These are phyloP conservation scores for Drosophila paulistorum DNA, from an alignment of 1,140 invertebrate genomes.

Conservation along the genomic window DNA sequence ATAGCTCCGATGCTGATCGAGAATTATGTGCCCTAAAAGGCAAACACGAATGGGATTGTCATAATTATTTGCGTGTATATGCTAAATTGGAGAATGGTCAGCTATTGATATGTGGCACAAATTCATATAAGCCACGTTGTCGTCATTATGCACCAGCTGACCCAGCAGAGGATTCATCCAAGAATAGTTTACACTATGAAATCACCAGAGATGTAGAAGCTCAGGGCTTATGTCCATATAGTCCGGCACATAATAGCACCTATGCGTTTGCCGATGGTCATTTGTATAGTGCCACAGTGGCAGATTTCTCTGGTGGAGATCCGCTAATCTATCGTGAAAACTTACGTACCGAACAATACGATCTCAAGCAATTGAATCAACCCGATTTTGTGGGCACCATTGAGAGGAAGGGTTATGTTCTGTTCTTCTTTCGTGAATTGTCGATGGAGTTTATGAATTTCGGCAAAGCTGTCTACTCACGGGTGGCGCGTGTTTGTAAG, in stretches of 20 bases:
- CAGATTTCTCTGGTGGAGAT: slow-evolving; percentile 96
- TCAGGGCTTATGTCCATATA: slow-evolving; percentile 94
- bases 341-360: slow-evolving; percentile 93
- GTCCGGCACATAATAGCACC: slow-evolving; percentile 96
- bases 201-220: slow-evolving; percentile 89
- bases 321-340: slow-evolving; percentile 94
- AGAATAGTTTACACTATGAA: slow-evolving; percentile 71
- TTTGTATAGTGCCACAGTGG: slow-evolving; percentile 96
- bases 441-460: slow-evolving; percentile 98
- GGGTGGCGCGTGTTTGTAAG: slow-evolving; percentile 97
- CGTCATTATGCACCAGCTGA: slow-evolving; percentile 83
- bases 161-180: slow-evolving; percentile 23
- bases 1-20: slow-evolving; percentile 90
- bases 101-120: slow-evolving; percentile 96
- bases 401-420: slow-evolving; percentile 95
- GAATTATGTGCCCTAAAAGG: slow-evolving; percentile 95
- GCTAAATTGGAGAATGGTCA: slow-evolving; percentile 87
- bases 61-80: slow-evolving; percentile 97
- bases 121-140: slow-evolving; percentile 97
- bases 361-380: slow-evolving; percentile 86
- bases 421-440: slow-evolving; percentile 98
- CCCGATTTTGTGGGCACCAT: slow-evolving; percentile 96
- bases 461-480: slow-evolving; percentile 95
- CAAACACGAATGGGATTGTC: slow-evolving; percentile 93
- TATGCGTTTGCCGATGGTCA: slow-evolving; percentile 92